Evolutionary conservation across 2,113 vertebrate species (phyloP).

Genomic region (Columba janthina): DNA sequence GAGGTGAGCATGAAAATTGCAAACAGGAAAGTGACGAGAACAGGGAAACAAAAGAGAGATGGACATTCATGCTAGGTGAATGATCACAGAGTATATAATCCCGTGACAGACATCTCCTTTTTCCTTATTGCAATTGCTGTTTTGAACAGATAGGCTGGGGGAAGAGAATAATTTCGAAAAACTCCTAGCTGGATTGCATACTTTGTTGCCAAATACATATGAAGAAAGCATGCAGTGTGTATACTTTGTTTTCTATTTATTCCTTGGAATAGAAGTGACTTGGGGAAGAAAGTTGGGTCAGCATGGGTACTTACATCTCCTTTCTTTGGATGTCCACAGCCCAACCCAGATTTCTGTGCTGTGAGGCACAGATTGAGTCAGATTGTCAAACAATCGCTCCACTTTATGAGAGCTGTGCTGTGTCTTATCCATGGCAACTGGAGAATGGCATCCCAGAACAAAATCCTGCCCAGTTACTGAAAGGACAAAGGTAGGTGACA

Average conservation of each 20-base stretch:
- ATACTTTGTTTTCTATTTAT: neutral
- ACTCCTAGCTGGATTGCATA: neutral
- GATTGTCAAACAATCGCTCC: neutral
- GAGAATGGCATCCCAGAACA: neutral
- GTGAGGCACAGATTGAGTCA: neutral
- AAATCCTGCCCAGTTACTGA: neutral
- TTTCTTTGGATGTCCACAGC: neutral
- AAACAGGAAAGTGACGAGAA: neutral
- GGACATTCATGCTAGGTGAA: neutral
- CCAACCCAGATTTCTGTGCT: neutral
- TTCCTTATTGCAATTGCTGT: neutral
- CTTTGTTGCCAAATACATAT: neutral
- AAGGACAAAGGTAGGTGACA: neutral
- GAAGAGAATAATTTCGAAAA: neutral
- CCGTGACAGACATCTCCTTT: neutral
- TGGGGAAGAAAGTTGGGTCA: neutral
- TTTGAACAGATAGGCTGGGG: neutral
- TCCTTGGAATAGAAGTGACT: neutral
- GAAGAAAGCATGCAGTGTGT: neutral
- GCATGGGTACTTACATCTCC: neutral
- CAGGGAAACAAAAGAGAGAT: neutral
- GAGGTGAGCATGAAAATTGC: neutral
- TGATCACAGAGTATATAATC: neutral
- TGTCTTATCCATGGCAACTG: neutral
- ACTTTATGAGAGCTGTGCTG: neutral